phyloP scores from a whole-genome alignment of 1,140 invertebrate genomes.

The Diploscapter pachys region DNA sequence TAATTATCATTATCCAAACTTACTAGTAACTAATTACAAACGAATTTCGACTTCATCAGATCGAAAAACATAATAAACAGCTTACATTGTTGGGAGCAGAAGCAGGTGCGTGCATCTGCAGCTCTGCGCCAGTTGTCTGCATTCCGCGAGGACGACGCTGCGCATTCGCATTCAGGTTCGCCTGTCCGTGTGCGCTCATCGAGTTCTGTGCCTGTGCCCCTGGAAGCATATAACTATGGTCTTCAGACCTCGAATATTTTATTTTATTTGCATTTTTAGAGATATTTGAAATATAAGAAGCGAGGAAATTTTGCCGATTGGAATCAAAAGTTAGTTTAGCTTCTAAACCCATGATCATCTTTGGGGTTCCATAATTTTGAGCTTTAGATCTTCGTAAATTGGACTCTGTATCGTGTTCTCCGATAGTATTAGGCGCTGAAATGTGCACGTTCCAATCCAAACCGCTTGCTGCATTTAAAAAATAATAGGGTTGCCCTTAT shows the following conservation, averaged over 20 bases:
- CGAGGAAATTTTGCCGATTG: neutral
- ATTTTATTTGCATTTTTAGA: too few species aligned
- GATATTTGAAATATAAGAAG: too few species aligned
- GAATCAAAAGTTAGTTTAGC: neutral
- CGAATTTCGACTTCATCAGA: neutral
- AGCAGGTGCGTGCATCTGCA: too few species aligned
- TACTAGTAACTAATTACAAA: neutral
- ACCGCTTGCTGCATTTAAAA: neutral
- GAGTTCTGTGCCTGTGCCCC: neutral
- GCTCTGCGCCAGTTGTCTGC: too few species aligned
- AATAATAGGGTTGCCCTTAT: neutral
- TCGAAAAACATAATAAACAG: neutral
- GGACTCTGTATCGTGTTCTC: neutral
- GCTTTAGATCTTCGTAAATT: neutral
- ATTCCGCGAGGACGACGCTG: neutral
- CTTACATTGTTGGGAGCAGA: neutral
- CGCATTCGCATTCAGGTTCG: neutral
- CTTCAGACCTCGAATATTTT: neutral
- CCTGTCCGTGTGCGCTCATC: constrained; percentile 1
- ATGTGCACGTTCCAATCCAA: neutral
- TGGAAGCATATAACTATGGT: neutral
- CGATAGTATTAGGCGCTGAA: neutral
- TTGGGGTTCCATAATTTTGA: neutral
- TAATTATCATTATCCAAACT: neutral
- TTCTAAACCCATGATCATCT: neutral